These are phyloP conservation scores for Carassius gibelio DNA, from an alignment of 2,113 vertebrate genomes.

Conservation along the genomic window DNA sequence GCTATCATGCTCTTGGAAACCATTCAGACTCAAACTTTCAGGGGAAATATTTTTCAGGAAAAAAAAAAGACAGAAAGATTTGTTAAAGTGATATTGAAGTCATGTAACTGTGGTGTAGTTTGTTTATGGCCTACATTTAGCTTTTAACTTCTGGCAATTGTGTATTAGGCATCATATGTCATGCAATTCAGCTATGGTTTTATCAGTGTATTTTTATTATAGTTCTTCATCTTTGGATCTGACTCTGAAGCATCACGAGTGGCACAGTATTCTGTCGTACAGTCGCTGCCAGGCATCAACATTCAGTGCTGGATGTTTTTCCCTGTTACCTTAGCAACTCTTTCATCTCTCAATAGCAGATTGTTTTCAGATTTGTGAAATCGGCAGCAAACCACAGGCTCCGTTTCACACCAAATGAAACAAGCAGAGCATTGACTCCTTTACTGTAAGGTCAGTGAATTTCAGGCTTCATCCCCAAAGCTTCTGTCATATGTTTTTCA, in stretches of 20 bases:
- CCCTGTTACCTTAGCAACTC: constrained; percentile 66
- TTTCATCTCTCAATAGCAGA: constrained; percentile 59
- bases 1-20: too few species aligned
- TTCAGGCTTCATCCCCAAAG: background rate
- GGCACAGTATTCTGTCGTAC: constrained; percentile 24
- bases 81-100: too few species aligned
- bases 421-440: background rate
- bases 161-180: too few species aligned
- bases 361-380: constrained; percentile 60
- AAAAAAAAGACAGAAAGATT: too few species aligned
- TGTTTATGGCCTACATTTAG: too few species aligned
- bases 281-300: constrained; percentile 44
- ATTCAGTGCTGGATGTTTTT: constrained; percentile 46
- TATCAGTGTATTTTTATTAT: background rate
- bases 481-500: background rate
- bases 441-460: background rate
- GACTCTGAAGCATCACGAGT: background rate
- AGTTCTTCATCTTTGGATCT: background rate
- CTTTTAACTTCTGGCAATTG: too few species aligned
- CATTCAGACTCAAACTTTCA: too few species aligned
- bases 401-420: constrained; percentile 24
- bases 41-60: too few species aligned
- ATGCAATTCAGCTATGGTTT: background rate
- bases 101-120: too few species aligned
- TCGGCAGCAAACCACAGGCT: constrained; percentile 34